Evolutionary conservation across 2,888 invertebrate species (phyloP).

Genomic region (Germaria angustata): DNA sequence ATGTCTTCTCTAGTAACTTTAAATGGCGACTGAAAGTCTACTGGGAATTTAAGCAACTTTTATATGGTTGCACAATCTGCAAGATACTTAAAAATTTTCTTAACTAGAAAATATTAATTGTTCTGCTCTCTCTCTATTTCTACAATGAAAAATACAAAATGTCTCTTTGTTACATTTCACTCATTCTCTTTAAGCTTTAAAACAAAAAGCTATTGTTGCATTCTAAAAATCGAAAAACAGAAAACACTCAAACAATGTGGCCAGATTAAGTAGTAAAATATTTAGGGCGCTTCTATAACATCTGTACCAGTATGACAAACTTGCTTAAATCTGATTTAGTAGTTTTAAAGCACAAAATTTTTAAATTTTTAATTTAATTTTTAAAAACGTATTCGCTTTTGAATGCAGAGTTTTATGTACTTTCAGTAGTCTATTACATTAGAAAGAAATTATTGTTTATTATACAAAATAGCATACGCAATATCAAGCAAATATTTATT

Average conservation of each 20-base stretch:
- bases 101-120: not conserved
- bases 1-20: conserved; percentile 70
- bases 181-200: not conserved
- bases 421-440: too few relatives aligned
- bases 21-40: conserved; percentile 85
- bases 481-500: too few relatives aligned
- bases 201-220: not conserved
- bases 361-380: too few relatives aligned
- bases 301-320: too few relatives aligned
- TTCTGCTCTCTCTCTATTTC: conserved; percentile 17
- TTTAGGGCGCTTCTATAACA: not conserved
- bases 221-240: not conserved
- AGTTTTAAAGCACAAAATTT: too few relatives aligned
- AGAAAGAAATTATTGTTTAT: too few relatives aligned
- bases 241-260: not conserved
- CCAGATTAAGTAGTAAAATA: not conserved
- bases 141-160: not conserved
- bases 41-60: conserved; percentile 79
- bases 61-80: conserved; percentile 69
- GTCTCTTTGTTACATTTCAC: not conserved
- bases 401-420: too few relatives aligned
- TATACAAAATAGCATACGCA: too few relatives aligned
- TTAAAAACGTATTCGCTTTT: too few relatives aligned
- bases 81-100: conserved; percentile 21
- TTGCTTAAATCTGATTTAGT: too few relatives aligned